Evolutionary conservation across 2,888 invertebrate species (phyloP).

Genomic region (Apotomis turbidana): DNA sequence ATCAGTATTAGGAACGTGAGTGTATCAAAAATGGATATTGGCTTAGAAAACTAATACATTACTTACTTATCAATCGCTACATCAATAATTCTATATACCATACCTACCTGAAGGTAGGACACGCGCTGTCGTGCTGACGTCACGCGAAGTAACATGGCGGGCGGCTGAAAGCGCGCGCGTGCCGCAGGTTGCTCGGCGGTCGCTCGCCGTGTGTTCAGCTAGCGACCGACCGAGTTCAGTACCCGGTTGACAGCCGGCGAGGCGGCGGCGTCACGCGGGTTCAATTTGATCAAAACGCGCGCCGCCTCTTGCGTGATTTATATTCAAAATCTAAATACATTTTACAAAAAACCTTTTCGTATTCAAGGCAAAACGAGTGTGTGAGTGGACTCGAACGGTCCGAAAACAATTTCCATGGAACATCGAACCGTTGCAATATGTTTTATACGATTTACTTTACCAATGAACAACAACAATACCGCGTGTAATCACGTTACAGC

Average conservation of each 20-base stretch:
- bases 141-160: conserved; percentile 69
- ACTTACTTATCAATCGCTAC: background rate
- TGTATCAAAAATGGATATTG: background rate
- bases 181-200: conserved; percentile 58
- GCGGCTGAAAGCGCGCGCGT: conserved; percentile 70
- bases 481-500: conserved; percentile 45
- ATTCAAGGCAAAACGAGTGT: conserved; percentile 47
- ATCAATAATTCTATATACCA: conserved; percentile 1
- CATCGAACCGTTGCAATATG: conserved; percentile 54
- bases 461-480: conserved; percentile 52
- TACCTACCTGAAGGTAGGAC: conserved; percentile 42
- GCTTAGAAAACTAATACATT: background rate
- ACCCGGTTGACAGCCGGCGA: conserved; percentile 82
- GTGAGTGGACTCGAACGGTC: conserved; percentile 20
- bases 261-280: conserved; percentile 74
- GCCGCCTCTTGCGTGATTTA: conserved; percentile 79
- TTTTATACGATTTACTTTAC: conserved; percentile 68
- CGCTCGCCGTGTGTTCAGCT: conserved; percentile 35
- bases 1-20: background rate
- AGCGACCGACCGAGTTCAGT: conserved; percentile 67
- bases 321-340: conserved; percentile 65
- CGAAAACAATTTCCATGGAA: conserved; percentile 28
- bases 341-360: conserved; percentile 65
- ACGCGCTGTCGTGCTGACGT: conserved; percentile 61
- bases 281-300: conserved; percentile 63